Evolutionary conservation across 2,113 vertebrate genomes (phyloP), one percentile per base, ranked within the genome.

Genomic region (Xiphias gladius): DNA sequence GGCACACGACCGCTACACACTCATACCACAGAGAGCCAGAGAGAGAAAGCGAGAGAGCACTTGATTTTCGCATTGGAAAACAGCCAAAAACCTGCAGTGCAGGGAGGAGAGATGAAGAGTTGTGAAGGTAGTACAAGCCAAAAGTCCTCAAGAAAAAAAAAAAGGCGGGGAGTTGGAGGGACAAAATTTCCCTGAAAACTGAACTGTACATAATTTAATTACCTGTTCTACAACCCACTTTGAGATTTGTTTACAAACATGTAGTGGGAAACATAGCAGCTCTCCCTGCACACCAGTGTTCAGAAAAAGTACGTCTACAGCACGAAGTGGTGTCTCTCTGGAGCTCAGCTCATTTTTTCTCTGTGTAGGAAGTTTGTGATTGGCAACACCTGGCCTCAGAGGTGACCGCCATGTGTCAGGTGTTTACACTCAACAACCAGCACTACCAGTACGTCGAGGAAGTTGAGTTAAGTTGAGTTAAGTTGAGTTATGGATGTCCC

Each of bases 151-250:
- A 71, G 64, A 67, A 80, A 79, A 63, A 62, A 61, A 70, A 66
- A 79, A 66, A 41, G 19, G 57, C 66, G 7, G 20, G 14, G 48
- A 50, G 54, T 65, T 24, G 73, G 62, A 66, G 76, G 82, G 75
- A 83, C 73, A 74, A 76, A 65, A 80, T 78, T 79, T 88, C 78
- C 64, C 85, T 69, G 81, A 86, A 92, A 93, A 88, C 76, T 76
- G 76, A 83, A 89, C 75, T 35, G 46, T 65, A 73, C 86, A 85
- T 90, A 88, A 93, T 93, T 91, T 70, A 93, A 93, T 92, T 89
- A 92, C 88, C 91, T 93, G 88, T 91, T 90, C 91, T 85, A 91
- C 89, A 92, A 88, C 75, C 77, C 76, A 82, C 86, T 86, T 82
- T 89, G 83, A 88, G 87, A 92, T 86, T 77, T 91, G 82, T 92